Evolutionary conservation across 2,113 vertebrate species (phyloP).

Genomic region (Carettochelys insculpta): DNA sequence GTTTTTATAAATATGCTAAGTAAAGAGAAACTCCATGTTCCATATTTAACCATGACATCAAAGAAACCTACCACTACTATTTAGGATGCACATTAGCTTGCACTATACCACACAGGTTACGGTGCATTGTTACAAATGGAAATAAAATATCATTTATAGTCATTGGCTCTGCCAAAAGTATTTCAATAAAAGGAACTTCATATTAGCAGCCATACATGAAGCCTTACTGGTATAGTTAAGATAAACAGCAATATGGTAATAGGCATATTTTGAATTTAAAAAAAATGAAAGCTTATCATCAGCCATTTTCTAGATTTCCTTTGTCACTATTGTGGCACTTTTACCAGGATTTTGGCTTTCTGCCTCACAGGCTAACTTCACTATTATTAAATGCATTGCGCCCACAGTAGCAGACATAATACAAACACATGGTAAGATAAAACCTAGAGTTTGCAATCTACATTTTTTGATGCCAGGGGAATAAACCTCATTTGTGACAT

Average conservation of each 20-base stretch:
- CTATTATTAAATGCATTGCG: not conserved
- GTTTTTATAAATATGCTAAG: not conserved
- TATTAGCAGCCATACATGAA: not conserved
- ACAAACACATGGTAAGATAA: too few species aligned
- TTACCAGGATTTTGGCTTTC: not conserved
- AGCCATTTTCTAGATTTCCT: not conserved
- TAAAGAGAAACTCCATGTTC: not conserved
- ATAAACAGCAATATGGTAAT: not conserved
- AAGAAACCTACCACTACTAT: not conserved
- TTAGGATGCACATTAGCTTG: not conserved
- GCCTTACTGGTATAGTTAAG: not conserved
- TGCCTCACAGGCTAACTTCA: not conserved
- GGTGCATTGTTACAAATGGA: not conserved
- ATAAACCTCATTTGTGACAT: not conserved
- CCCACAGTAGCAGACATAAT: not conserved
- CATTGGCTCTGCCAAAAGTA: rapidly evolving
- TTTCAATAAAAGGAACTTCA: conserved; percentile 5
- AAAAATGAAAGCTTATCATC: not conserved
- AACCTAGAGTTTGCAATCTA: not conserved
- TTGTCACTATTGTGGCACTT: not conserved
- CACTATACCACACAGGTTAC: not conserved
- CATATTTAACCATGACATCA: not conserved
- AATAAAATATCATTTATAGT: not conserved
- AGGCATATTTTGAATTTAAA: not conserved
- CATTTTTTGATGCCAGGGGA: not conserved